Base-by-base conservation (phyloP, 2,888 invertebrate species). In the Formica aserva region DNA sequence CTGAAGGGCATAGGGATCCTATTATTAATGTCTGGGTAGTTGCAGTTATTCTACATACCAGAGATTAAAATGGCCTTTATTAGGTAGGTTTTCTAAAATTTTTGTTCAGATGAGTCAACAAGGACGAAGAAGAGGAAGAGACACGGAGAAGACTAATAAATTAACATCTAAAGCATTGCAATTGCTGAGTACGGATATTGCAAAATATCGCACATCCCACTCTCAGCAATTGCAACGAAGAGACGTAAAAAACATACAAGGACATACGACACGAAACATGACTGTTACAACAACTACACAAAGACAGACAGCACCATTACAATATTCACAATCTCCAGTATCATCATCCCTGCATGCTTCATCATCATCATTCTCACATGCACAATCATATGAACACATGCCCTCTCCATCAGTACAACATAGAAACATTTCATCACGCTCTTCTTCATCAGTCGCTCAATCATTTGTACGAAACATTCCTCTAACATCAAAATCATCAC, bases 101-200 rank as follows among this genome's bases (percentile, higher is more conserved):
- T 57, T 66, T 66, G 1, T 41, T 66, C 3, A 41, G 26, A 66
- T 66, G 15, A 66, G 41, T 66, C 41, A 66, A 66, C 41, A 15
- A 41, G 38, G 66, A 15, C 57, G 26, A 57, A 26, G 13, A 3
- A 15, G 22, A 45, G 15, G 45, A 45, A 45, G 4, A 45, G 45
- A 4, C 2, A 15, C 4, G 45, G 45, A 45, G 13, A 45, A 15
- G 45, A 6, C 13, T 26, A 26, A 26, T 26, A 26, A 26, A 26
- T 26, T 26, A 26, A 26, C 38, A 13, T 13, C 15, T 13, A 45
- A 45, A 45, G 15, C 45, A 4, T 45, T 45, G 4, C 13, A 45
- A 45, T 45, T 45, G 13, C 9, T 65, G 9, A 22, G 13, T 38
- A 1, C 3, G 15, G 41, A 66, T 22, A 65, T 65, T 41, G n/a